phyloP scores from a whole-genome alignment of 2,888 invertebrate genomes.

The Diarsia dahlii region DNA sequence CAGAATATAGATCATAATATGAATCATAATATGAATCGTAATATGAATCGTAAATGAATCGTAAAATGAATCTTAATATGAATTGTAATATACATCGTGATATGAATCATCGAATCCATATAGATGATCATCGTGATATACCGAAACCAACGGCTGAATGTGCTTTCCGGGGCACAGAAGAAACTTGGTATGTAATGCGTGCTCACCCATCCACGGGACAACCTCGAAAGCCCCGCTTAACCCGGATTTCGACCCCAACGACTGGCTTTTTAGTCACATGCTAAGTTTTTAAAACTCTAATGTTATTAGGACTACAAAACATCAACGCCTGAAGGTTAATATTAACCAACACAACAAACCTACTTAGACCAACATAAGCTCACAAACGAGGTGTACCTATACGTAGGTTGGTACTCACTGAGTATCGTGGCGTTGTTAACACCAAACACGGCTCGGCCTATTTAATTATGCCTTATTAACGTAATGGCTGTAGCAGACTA shows the following conservation, averaged over 20 bases:
- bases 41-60: too few relatives aligned
- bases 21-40: too few relatives aligned
- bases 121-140: too few relatives aligned
- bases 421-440: conserved; percentile 68
- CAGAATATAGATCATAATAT: too few relatives aligned
- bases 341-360: background rate
- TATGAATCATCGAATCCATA: too few relatives aligned
- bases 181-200: too few relatives aligned
- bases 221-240: background rate
- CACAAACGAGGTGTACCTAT: conserved; percentile 20
- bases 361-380: conserved; percentile 30
- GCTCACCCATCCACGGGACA: background rate
- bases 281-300: background rate
- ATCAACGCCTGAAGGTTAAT: background rate
- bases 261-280: background rate
- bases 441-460: conserved; percentile 71
- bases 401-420: too few relatives aligned
- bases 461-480: conserved; percentile 80
- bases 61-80: too few relatives aligned
- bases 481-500: conserved; percentile 67
- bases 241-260: too few relatives aligned
- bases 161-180: too few relatives aligned
- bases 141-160: too few relatives aligned
- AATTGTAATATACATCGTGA: too few relatives aligned
- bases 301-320: background rate